phyloP scores from a whole-genome alignment of 2,113 vertebrate genomes.

The Sylvietta virens region DNA sequence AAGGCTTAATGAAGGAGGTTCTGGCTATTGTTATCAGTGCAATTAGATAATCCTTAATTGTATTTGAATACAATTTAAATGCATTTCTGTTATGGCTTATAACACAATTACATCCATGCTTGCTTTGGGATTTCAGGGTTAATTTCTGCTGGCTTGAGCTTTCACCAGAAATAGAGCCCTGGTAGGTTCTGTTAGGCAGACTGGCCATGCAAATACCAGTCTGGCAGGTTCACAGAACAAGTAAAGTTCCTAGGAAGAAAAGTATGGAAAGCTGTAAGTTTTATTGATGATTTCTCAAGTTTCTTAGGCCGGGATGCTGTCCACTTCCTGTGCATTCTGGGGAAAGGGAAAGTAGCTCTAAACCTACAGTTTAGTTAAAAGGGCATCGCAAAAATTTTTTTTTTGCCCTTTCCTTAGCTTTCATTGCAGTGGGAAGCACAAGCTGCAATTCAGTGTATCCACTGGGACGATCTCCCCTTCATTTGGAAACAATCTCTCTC shows the following conservation, averaged over 20 bases:
- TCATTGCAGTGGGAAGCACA: not conserved
- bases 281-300: not conserved
- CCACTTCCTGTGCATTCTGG: rapidly evolving
- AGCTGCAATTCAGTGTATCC: not conserved
- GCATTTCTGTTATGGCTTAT: not conserved
- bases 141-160: not conserved
- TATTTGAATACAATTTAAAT: not conserved
- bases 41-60: not conserved
- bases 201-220: not conserved
- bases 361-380: not conserved
- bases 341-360: not conserved
- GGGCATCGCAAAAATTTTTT: not conserved
- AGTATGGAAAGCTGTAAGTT: not conserved
- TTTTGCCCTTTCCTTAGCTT: not conserved
- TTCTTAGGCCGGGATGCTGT: not conserved
- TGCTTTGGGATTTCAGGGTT: not conserved
- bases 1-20: not conserved
- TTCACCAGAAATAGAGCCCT: not conserved
- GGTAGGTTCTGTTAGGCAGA: not conserved
- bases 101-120: not conserved
- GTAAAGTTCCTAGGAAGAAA: not conserved
- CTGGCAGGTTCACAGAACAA: not conserved
- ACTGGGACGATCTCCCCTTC: not conserved
- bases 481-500: not conserved
- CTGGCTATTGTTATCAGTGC: not conserved